Percentiles rank a stretch among this genome's conserved stretches.
These are phyloP conservation scores for Halotydeus destructor DNA, from an alignment of 1,140 invertebrate species.

Conservation along the genomic window DNA sequence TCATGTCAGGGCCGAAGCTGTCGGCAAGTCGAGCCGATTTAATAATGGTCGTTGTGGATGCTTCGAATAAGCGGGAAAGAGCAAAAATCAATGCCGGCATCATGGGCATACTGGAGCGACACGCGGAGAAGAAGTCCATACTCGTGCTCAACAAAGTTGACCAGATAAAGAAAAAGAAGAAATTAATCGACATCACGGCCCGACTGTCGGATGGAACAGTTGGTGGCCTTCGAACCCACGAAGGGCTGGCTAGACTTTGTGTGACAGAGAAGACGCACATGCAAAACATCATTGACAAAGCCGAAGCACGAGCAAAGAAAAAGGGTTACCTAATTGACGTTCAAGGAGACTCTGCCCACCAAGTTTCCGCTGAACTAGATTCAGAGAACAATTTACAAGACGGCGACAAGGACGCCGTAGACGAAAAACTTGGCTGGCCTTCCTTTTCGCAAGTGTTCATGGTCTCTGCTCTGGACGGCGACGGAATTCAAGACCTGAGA, in stretches of 20 bases:
- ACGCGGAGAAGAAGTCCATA: constrained; percentile 43
- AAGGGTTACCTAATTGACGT: not conserved
- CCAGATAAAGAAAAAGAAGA: constrained; percentile 45
- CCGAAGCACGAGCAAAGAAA: not conserved
- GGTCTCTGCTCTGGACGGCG: constrained; percentile 53
- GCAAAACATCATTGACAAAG: constrained; percentile 1
- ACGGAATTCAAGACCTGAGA: constrained; percentile 49
- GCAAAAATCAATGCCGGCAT: constrained; percentile 43
- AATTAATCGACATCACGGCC: constrained; percentile 43
- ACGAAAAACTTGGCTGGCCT: constrained; percentile 31
- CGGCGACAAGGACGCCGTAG: not conserved
- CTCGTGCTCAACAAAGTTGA: constrained; percentile 78
- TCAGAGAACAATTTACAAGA: constrained; percentile 7
- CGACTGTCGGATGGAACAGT: constrained; percentile 39
- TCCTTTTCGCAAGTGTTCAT: constrained; percentile 67
- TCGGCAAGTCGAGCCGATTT: constrained; percentile 51
- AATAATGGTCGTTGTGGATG: constrained; percentile 62
- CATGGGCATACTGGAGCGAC: constrained; percentile 38
- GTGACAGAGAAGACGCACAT: not conserved
- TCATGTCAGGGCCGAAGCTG: constrained; percentile 38
- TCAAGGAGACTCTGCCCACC: not conserved
- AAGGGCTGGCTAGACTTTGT: not conserved
- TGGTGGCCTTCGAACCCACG: constrained; percentile 20
- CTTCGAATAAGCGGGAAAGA: constrained; percentile 42
- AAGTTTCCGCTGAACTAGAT: not conserved